A percentile compares a stretch with the other conserved stretches of the same genome.
Conservation (phyloP, 2,113 vertebrate genomes). For the Microtus montanus region DNA sequence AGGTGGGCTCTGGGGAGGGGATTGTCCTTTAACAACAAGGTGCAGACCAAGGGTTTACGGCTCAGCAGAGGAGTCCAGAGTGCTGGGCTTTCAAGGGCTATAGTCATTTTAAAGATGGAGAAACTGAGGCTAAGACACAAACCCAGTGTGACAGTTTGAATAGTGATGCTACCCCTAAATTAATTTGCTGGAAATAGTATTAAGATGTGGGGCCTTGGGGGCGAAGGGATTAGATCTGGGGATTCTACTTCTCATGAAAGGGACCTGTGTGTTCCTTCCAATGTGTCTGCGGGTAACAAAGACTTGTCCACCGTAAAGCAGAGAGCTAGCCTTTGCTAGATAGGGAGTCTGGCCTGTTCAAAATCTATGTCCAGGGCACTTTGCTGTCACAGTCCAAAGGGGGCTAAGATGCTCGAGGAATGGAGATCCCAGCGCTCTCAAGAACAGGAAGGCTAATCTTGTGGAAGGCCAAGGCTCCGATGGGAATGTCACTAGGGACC, state of each 20-base stretch:
- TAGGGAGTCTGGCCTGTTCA: background rate
- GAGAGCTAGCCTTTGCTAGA: background rate
- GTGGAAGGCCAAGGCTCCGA: background rate
- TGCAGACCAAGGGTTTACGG: background rate
- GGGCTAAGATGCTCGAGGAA: background rate
- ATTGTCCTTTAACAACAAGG: background rate
- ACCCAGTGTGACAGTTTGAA: background rate
- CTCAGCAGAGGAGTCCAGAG: background rate
- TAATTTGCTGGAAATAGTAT: background rate
- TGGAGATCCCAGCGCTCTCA: background rate
- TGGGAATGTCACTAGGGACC: background rate
- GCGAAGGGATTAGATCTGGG: background rate
- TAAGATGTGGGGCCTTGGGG: background rate
- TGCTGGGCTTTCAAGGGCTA: too few species aligned
- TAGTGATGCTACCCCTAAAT: background rate
- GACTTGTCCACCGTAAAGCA: too few species aligned
- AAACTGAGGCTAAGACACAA: background rate
- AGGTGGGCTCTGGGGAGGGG: background rate
- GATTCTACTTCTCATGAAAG: background rate
- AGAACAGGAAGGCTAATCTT: background rate
- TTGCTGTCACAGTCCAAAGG: background rate
- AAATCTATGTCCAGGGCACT: background rate
- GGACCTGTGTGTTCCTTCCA: background rate
- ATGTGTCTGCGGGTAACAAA: background rate
- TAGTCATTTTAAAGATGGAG: background rate